phyloP scores from a whole-genome alignment of 2,113 vertebrate genomes.

The Eptesicus fuscus region DNA sequence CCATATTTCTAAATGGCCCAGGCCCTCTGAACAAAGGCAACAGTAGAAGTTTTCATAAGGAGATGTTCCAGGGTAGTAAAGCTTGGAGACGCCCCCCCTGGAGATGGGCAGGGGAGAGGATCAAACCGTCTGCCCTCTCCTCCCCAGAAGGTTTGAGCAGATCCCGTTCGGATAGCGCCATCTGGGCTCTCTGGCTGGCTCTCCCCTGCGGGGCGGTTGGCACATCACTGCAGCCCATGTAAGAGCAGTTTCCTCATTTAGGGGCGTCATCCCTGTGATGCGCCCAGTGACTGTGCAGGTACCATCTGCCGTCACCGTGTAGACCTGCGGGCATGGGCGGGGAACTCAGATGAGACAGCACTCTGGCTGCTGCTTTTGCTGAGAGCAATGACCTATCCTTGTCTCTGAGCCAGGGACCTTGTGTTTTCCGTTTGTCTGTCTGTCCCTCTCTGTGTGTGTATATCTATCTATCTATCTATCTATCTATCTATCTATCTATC shows the following conservation, averaged over 20 bases:
- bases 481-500: too few species aligned
- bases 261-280: not conserved
- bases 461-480: too few species aligned
- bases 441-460: not conserved
- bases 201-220: not conserved
- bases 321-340: not conserved
- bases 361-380: not conserved
- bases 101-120: not conserved
- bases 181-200: not conserved
- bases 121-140: not conserved
- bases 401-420: not conserved
- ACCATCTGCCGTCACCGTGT: not conserved
- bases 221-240: not conserved
- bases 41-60: not conserved
- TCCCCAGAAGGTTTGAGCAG: not conserved
- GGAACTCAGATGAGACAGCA: too few species aligned
- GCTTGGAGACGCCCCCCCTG: not conserved
- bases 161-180: too few species aligned
- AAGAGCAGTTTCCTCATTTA: not conserved
- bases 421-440: not conserved
- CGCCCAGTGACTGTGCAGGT: not conserved
- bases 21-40: not conserved
- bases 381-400: not conserved
- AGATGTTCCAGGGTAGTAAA: not conserved
- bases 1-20: not conserved